These are phyloP conservation scores for Diarsia rubi DNA, from an alignment of 2,888 invertebrate genomes.

Conservation along the genomic window DNA sequence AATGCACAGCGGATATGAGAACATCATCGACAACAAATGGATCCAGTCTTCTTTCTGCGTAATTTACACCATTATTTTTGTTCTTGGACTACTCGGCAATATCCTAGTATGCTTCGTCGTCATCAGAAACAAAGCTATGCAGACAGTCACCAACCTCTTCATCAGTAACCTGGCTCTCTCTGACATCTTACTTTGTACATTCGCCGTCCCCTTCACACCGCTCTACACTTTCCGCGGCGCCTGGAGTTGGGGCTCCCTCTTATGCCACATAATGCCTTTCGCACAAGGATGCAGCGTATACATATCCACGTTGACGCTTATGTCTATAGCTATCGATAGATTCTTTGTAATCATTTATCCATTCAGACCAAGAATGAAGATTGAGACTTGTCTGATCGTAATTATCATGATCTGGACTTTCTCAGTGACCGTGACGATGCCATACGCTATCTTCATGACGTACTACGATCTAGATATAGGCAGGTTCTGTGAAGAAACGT, in stretches of 20 bases:
- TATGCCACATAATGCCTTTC: conserved; percentile 98
- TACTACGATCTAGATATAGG: conserved; percentile 88
- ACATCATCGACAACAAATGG: conserved; percentile 92
- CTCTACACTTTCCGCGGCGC: conserved; percentile 97
- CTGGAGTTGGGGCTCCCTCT: conserved; percentile 97
- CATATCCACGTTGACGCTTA: conserved; percentile 98
- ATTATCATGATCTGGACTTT: conserved; percentile 98
- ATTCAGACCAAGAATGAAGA: conserved; percentile 97
- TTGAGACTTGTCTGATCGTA: conserved; percentile 95
- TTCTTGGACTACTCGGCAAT: conserved; percentile 97
- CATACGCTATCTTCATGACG: conserved; percentile 97
- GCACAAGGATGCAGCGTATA: conserved; percentile 99
- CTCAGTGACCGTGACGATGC: conserved; percentile 96
- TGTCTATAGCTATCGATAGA: conserved; percentile 99
- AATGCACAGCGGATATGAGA: conserved; percentile 76
- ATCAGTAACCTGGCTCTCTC: conserved; percentile 99
- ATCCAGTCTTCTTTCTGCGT: conserved; percentile 94
- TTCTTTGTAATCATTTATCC: conserved; percentile 99
- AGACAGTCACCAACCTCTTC: conserved; percentile 99
- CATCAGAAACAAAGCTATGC: conserved; percentile 97
- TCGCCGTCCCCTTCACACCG: conserved; percentile 99
- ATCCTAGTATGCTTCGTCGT: conserved; percentile 98
- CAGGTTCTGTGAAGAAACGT: conserved; percentile 95
- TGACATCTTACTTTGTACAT: conserved; percentile 97
- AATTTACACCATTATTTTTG: conserved; percentile 96